These are phyloP conservation scores for Colinus virginianus DNA, from an alignment of 2,113 vertebrate species.

Conservation along the genomic window DNA sequence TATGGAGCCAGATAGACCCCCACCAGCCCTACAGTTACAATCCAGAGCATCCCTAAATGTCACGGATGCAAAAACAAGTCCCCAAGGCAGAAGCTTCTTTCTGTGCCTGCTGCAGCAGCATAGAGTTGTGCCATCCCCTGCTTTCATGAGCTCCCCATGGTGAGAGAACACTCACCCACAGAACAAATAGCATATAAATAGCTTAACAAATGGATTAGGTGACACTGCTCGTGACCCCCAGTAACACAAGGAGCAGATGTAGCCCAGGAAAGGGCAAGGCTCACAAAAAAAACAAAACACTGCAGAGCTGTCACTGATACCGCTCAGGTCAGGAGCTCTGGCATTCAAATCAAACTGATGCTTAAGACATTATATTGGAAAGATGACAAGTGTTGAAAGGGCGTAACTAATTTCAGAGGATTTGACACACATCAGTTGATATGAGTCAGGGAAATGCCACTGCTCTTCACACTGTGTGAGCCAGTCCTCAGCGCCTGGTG, in stretches of 20 bases:
- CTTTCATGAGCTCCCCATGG: neutral
- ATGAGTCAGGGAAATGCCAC: neutral
- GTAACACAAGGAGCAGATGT: neutral
- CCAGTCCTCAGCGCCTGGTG: accelerated
- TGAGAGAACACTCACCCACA: neutral
- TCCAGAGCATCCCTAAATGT: neutral
- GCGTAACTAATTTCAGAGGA: neutral
- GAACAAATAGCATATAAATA: constrained; percentile 23
- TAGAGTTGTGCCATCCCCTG: neutral
- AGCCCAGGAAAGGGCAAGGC: neutral
- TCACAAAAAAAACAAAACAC: neutral
- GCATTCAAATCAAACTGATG: neutral
- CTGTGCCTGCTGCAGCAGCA: neutral
- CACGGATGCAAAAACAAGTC: neutral
- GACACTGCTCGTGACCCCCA: neutral
- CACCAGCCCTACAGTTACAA: accelerated
- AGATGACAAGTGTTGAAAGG: neutral
- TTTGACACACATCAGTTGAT: neutral
- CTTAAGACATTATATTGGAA: neutral
- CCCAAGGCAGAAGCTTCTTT: neutral
- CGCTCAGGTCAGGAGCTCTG: neutral
- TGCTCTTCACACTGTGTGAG: neutral
- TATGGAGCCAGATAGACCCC: accelerated
- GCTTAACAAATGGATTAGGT: neutral
- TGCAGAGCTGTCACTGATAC: neutral